Base-by-base conservation (phyloP, 2,888 invertebrate genomes). In the Thysanoteuthis rhombus region DNA sequence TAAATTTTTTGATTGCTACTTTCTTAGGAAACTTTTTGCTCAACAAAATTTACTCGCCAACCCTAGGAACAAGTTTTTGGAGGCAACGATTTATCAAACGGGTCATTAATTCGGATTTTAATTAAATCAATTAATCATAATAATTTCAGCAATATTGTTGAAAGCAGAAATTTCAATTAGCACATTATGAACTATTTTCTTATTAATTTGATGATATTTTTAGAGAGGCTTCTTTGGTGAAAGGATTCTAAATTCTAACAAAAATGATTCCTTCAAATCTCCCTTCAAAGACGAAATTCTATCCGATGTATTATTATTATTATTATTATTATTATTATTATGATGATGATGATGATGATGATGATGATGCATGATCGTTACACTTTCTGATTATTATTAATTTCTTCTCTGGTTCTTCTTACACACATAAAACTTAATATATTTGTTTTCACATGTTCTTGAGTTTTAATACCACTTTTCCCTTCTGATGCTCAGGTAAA, bases 111-210 rank as follows among this genome's bases (percentile, higher is more conserved):
- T 75, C 36, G n/a, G n/a, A 75, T 75, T 75, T 75, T 75, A 75
- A 75, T 75, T 75, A 75, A 75, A 75, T 75, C 75, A n/a, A 75
- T 75, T 75, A 75, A 75, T 75, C 75, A 75, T n/a, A 75, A 75
- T 75, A 75, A 75, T 75, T n/a, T 36, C n/a, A 12, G 75, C n/a
- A 75, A 75, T 75, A 75, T 75, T 75, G n/a, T 75, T 75, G 75
- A 75, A n/a, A 75, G n/a, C 75, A n/a, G n/a, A 75, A n/a, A 75
- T 36, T 75, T 75, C n/a, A 75, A 75, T 75, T 75, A 75, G n/a
- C n/a, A 6, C n/a, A 75, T 75, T 75, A 75, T 75, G 75, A 75
- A 75, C n/a, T 75, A n/a, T 75, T 75, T 25, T 58, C 19, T 75
- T n/a, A n/a, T 75, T n/a, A 75, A 75, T 75, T 75, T n/a, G 75